These are phyloP conservation scores for Caenorhabditis brenneri DNA, from an alignment of 1,140 invertebrate genomes.

Conservation along the genomic window DNA sequence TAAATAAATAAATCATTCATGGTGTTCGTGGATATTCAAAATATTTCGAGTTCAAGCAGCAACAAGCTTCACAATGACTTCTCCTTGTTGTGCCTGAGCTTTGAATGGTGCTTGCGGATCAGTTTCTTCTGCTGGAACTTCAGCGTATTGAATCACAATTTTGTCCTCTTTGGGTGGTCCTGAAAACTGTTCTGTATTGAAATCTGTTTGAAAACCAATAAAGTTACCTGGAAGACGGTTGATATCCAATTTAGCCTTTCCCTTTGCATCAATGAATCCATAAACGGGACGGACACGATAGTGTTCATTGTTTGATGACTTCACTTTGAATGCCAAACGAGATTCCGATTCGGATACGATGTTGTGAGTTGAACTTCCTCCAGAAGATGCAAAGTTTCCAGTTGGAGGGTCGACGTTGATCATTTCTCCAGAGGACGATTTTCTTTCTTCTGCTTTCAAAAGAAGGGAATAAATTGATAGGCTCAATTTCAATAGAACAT, in stretches of 20 bases:
- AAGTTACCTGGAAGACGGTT: conserved; percentile 52
- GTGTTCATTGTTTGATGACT: conserved; percentile 61
- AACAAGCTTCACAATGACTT: conserved; percentile 27
- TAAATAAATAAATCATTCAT: no score
- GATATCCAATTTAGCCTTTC: conserved; percentile 55
- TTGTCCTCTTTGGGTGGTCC: conserved; percentile 60
- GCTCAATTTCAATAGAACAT: neutral
- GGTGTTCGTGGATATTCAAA: no score
- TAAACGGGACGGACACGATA: conserved; percentile 61
- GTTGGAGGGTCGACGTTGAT: conserved; percentile 37
- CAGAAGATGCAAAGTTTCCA: conserved; percentile 17
- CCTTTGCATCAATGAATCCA: conserved; percentile 59
- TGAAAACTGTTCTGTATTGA: no score
- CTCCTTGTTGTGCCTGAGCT: conserved; percentile 51
- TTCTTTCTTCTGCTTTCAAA: neutral
- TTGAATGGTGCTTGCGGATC: conserved; percentile 49
- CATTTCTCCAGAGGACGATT: neutral
- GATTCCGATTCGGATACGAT: conserved; percentile 18
- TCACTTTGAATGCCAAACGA: conserved; percentile 46
- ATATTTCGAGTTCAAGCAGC: no score
- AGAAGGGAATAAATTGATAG: neutral
- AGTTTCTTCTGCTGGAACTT: conserved; percentile 44
- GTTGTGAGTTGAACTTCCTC: neutral
- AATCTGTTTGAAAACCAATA: no score
- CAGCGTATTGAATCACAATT: conserved; percentile 50